Base-by-base conservation (phyloP, 1,140 invertebrate genomes). In the Hermetia illucens region DNA sequence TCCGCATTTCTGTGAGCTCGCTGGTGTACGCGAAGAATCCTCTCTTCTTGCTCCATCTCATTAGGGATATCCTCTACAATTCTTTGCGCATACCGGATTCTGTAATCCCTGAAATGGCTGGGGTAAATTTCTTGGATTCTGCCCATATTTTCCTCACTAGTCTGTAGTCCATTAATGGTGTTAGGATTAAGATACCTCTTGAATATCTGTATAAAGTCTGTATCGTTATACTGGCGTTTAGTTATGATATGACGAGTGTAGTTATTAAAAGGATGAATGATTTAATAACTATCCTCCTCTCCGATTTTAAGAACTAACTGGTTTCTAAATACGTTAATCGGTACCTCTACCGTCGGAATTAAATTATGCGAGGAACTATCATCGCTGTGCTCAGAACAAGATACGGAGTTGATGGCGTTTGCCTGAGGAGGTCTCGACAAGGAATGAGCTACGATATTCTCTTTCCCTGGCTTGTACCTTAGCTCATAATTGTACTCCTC, bases 401-500 rank as follows among this genome's bases (percentile, higher is more conserved):
- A 13, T 9, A 37, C 10, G 12, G 17, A 37, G 12, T 22, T 22
- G n/a, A 13, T 13, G 8, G 24, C 13, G 24, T 13, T 9, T 27
- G 8, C 4, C 6, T 17, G 3, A 4, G 35, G 35, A 13, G 17
- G 21, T 39, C 31, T 16, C 8, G 44, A 36, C 6, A 53, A 20
- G 10, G 38, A 35, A 32, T 44, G 37, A 21, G 42, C 44, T 32
- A 45, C 48, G 6, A 46, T 32, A 34, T 55, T 48, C 1, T 39
- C 24, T 40, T 39, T 48, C 6, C 48, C 48, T 29, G 41, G 41
- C 39, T 46, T 50, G 37, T 51, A 49, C 5, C 27, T 38, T 12
- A 52, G 42, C 9, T 41, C 38, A 30, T 41, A 38, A 22, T 64
- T 44, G 46, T 62, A 69, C 29, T 53, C 49, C 32, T 38, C 29